Base-by-base conservation (phyloP, 1,140 invertebrate species). In the Penaeus chinensis region DNA sequence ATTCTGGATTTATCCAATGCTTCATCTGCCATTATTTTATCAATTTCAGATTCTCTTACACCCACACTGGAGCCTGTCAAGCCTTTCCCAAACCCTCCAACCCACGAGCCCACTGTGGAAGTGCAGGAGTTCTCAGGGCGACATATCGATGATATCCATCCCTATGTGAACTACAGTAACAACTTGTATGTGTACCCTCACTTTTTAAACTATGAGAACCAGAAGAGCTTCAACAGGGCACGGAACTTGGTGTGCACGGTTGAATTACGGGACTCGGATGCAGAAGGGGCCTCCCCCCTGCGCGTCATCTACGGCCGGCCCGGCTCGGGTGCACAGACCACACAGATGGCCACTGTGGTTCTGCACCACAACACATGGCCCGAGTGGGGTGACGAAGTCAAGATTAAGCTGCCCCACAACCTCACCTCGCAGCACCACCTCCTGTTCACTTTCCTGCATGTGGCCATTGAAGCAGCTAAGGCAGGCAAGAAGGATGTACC, bases 131-230 rank as follows among this genome's bases (percentile, higher is more conserved):
- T 98, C 91, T 95, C 95, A 89, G 94, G 95, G 74, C 94, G 94
- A 76, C 94, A 94, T 16, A 95, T 96, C 85, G 94, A 94, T 89
- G 94, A 96, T 85, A 93, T 95, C 63, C 94, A 96, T 92, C 96
- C 97, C 5, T 96, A 96, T 90, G 95, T 95, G 2, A 95, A 94
- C 32, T 98, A 96, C 92, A 92, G 95, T 7, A 98, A 99, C 93
- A 95, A 97, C 92, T 92, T 99, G 0, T 99, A 98, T 92, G 95
- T 99, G 3, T 98, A 98, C 92, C 98, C 98, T 0, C 93, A 96
- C 85, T 94, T 93, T 82, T 93, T 99, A 16, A 96, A 95, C 91
- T 98, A 97, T 91, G 97, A 98, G 92, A 95, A 95, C n/a, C 97
- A 98, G 92, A 98, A 98, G 92, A 94, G 95, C 90, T 96, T 98